Percentiles rank a stretch among this genome's conserved stretches.
phyloP scores from a whole-genome alignment of 2,888 invertebrate genomes.

The Selenia dentaria region DNA sequence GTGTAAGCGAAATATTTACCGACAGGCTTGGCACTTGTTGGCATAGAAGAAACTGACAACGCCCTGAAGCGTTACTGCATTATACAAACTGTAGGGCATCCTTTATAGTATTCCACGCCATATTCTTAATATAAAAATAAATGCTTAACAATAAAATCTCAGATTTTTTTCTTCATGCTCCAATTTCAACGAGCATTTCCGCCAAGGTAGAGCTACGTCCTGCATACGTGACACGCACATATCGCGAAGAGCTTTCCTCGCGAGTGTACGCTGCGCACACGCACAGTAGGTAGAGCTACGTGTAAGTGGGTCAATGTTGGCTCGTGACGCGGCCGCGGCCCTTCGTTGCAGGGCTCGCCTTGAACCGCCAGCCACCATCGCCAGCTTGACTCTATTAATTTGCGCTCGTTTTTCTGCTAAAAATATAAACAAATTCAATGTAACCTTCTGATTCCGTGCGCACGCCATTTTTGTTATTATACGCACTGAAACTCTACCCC shows the following conservation, averaged over 20 bases:
- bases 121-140: too few relatives aligned
- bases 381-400: constrained; percentile 69
- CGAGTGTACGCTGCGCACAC: constrained; percentile 74
- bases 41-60: too few relatives aligned
- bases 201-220: constrained; percentile 21
- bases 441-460: constrained; percentile 13
- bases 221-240: constrained; percentile 59
- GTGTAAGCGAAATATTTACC: too few relatives aligned
- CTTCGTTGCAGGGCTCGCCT: constrained; percentile 79
- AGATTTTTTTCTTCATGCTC: neutral
- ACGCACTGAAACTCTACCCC: constrained; percentile 15
- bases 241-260: constrained; percentile 63
- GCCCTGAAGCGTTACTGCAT: too few relatives aligned
- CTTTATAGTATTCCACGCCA: too few relatives aligned
- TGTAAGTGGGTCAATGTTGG: constrained; percentile 80
- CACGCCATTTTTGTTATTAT: constrained; percentile 14
- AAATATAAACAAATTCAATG: constrained; percentile 47
- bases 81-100: too few relatives aligned
- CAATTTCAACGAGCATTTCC: neutral
- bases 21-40: too few relatives aligned
- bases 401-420: constrained; percentile 70
- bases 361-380: constrained; percentile 66
- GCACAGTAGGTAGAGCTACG: constrained; percentile 53
- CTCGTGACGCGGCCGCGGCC: constrained; percentile 80
- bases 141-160: neutral